phyloP scores from a whole-genome alignment of 2,797 vertebrate species.

The Natrix natrix region DNA sequence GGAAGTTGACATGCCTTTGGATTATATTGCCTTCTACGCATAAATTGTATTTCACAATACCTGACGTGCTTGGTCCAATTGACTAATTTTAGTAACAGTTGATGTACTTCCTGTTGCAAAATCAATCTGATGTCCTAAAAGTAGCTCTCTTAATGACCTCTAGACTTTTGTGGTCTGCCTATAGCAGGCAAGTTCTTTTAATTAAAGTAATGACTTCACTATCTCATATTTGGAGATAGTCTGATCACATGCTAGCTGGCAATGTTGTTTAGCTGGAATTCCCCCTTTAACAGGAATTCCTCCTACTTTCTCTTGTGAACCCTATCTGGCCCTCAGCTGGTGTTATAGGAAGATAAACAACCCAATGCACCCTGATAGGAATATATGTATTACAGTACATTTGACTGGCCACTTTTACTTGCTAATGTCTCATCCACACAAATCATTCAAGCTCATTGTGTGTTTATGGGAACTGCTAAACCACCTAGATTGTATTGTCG shows the following conservation, averaged over 20 bases:
- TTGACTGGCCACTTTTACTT: not conserved
- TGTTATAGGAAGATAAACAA: not conserved
- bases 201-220: not conserved
- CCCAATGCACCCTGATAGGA: not conserved
- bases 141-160: not conserved
- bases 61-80: not conserved
- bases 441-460: not conserved
- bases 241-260: not conserved
- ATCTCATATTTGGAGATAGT: not conserved
- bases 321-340: not conserved
- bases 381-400: not conserved
- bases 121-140: not conserved
- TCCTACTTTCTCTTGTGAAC: not conserved
- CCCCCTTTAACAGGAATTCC: not conserved
- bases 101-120: slow-evolving; percentile 6
- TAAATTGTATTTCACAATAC: not conserved
- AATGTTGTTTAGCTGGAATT: not conserved
- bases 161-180: too few relatives aligned
- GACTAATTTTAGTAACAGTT: not conserved
- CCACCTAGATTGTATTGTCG: not conserved
- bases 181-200: not conserved
- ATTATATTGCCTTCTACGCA: not conserved
- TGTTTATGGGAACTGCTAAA: not conserved
- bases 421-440: not conserved
- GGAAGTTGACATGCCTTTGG: not conserved